A percentile compares a stretch with the other conserved stretches of the same genome.
Evolutionary conservation across 2,888 invertebrate genomes (phyloP).

Genomic region (Drosophila fungiperda): DNA sequence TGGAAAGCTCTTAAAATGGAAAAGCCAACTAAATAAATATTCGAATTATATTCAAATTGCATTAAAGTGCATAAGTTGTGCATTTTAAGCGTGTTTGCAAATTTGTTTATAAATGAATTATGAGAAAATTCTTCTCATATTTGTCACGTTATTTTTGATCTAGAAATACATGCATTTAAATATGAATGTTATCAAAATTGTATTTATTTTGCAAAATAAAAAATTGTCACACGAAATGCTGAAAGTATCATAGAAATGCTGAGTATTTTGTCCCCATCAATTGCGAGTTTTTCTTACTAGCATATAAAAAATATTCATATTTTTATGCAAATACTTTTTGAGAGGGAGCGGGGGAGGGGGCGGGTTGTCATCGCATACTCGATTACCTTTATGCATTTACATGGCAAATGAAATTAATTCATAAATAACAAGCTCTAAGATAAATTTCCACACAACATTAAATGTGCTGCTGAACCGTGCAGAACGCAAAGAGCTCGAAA

Average conservation of each 20-base stretch:
- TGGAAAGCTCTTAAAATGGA: conserved; percentile 23
- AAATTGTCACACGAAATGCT: not conserved
- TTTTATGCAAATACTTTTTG: conserved; percentile 58
- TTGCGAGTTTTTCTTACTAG: conserved; percentile 14
- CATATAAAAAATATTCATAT: conserved; percentile 45
- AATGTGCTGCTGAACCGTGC: conserved; percentile 37
- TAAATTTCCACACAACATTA: conserved; percentile 58
- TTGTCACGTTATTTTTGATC: no score
- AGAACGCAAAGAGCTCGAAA: conserved; percentile 7
- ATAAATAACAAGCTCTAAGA: conserved; percentile 72
- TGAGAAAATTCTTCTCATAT: not conserved
- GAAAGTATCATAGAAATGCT: not conserved
- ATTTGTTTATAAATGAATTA: not conserved
- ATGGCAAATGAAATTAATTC: conserved; percentile 73
- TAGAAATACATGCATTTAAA: not conserved
- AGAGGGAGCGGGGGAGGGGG: no score
- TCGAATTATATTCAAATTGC: not conserved
- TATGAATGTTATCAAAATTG: not conserved
- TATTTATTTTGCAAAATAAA: not conserved
- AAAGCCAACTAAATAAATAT: not conserved
- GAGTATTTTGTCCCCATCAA: conserved; percentile 30
- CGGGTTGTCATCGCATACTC: conserved; percentile 41
- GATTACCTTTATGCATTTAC: conserved; percentile 74
- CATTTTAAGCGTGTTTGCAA: not conserved
- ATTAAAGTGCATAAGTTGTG: not conserved